Base-by-base conservation (phyloP, 2,888 invertebrate genomes). In the Acanthosepion lycidas region DNA sequence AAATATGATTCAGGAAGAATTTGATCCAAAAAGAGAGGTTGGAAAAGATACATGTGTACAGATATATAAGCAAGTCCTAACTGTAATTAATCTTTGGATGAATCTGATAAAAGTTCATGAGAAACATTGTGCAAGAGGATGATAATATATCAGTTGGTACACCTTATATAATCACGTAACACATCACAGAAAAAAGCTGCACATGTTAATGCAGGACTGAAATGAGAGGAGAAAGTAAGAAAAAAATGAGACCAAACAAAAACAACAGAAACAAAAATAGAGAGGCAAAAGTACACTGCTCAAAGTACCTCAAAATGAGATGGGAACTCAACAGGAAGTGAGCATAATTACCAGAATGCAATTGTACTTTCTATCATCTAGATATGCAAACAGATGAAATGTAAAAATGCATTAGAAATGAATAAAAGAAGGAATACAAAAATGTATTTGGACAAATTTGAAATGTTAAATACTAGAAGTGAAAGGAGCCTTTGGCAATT, bases 1-100 rank as follows among this genome's bases (percentile, higher is more conserved):
- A 78, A n/a, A 78, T 78, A 78, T 18, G 78, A 78, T 78, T 78
- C n/a, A n/a, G 78, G n/a, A 78, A 78, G 78, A 78, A 78, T 78
- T 78, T 78, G 78, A 78, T 78, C n/a, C n/a, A n/a, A 78, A 78
- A 78, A 78, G 78, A 78, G 78, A 59, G 59, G 59, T 59, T 5
- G 78, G 78, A 78, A 78, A 78, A 78, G 78, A 78, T 78, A 78
- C 78, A 78, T 78, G 78, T 78, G 78, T 78, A 78, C 78, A 78
- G 78, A 78, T 78, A 78, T 78, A 78, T 78, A 78, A 78, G 78
- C 78, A 78, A 33, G 78, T 78, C 33, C 78, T 78, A 78, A 78
- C 78, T 78, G 78, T 78, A 78, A 78, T 78, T 78, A 78, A 78
- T 78, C n/a, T 78, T 78, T 78, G n/a, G 78, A 78, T 78, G 78